Percentiles rank a stretch among this genome's conserved stretches.
These are phyloP conservation scores for Drosophila affinis DNA, from an alignment of 2,888 invertebrate genomes.

Conservation along the genomic window DNA sequence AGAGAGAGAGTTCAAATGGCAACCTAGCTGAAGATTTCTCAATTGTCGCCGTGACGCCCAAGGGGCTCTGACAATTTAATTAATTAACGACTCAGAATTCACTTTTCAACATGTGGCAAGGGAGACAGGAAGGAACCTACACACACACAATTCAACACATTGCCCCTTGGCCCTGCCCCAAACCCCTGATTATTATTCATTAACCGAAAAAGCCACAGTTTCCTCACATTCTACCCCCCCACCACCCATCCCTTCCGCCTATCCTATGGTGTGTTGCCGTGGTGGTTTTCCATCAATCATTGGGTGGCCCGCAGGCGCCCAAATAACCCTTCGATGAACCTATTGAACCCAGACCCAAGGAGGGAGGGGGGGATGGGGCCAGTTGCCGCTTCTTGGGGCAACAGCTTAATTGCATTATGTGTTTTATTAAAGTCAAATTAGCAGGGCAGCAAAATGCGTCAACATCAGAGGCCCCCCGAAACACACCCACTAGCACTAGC, in stretches of 20 bases:
- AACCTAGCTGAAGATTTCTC: slow-evolving; percentile 49
- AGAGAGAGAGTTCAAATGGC: slow-evolving; percentile 41
- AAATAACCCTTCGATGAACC: slow-evolving; percentile 52
- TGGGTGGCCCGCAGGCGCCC: slow-evolving; percentile 33
- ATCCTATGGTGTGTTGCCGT: slow-evolving; percentile 4
- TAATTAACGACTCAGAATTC: slow-evolving; percentile 67
- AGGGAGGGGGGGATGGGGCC: slow-evolving; percentile 7
- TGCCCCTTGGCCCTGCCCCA: slow-evolving; percentile 32
- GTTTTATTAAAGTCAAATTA: slow-evolving; percentile 72
- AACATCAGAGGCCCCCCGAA: slow-evolving; percentile 15
- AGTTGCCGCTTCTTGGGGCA: slow-evolving; percentile 10
- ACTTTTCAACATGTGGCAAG: slow-evolving; percentile 52
- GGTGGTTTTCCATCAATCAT: slow-evolving; percentile 69
- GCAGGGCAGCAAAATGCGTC: slow-evolving; percentile 34
- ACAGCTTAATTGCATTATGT: slow-evolving; percentile 69
- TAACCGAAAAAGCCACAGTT: slow-evolving; percentile 71
- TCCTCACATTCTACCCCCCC: slow-evolving; percentile 39
- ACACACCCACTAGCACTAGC: neutral
- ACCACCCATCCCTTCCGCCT: neutral
- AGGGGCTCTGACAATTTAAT: slow-evolving; percentile 65
- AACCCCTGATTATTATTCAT: slow-evolving; percentile 68
- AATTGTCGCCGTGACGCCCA: slow-evolving; percentile 48
- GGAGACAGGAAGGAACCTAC: slow-evolving; percentile 25
- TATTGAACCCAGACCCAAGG: slow-evolving; percentile 51
- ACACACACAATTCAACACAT: slow-evolving; percentile 19